These are phyloP conservation scores for Murina feae DNA, from an alignment of 2,113 vertebrate genomes.

Conservation along the genomic window DNA sequence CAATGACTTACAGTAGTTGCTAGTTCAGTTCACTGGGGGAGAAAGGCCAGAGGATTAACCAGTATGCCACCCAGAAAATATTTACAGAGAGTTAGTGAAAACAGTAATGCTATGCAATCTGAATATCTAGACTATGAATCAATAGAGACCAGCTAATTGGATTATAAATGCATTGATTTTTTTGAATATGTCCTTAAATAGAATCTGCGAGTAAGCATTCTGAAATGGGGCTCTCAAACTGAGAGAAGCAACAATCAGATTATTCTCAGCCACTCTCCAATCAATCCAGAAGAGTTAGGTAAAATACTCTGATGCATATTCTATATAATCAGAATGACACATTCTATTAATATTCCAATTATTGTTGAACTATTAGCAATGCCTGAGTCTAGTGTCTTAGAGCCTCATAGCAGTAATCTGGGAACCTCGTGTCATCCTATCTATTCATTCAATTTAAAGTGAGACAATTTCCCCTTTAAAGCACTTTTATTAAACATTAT, in stretches of 20 bases:
- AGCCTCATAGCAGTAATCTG: constrained; percentile 43
- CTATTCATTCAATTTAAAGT: constrained; percentile 66
- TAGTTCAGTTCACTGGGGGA: neutral
- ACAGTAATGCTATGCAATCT: constrained; percentile 27
- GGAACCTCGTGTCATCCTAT: constrained; percentile 58
- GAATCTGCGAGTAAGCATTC: neutral
- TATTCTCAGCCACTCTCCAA: constrained; percentile 42
- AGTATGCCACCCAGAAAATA: constrained; percentile 34
- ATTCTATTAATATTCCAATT: constrained; percentile 70
- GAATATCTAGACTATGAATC: constrained; percentile 44
- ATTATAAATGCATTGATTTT: constrained; percentile 45
- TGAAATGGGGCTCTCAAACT: constrained; percentile 14
- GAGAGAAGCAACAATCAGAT: constrained; percentile 30
- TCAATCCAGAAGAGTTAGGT: constrained; percentile 27
- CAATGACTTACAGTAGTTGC: constrained; percentile 37
- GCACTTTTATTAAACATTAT: constrained; percentile 69
- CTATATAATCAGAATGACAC: constrained; percentile 54
- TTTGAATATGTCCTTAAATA: constrained; percentile 50
- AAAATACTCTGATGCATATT: constrained; percentile 61
- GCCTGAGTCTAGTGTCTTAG: constrained; percentile 49
- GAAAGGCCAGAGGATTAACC: constrained; percentile 45
- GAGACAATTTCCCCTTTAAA: constrained; percentile 69
- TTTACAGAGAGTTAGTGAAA: constrained; percentile 67
- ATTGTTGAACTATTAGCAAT: constrained; percentile 68
- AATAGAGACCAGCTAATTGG: constrained; percentile 20